These are phyloP conservation scores for Pammene fasciana DNA, from an alignment of 2,888 invertebrate genomes.

Conservation along the genomic window DNA sequence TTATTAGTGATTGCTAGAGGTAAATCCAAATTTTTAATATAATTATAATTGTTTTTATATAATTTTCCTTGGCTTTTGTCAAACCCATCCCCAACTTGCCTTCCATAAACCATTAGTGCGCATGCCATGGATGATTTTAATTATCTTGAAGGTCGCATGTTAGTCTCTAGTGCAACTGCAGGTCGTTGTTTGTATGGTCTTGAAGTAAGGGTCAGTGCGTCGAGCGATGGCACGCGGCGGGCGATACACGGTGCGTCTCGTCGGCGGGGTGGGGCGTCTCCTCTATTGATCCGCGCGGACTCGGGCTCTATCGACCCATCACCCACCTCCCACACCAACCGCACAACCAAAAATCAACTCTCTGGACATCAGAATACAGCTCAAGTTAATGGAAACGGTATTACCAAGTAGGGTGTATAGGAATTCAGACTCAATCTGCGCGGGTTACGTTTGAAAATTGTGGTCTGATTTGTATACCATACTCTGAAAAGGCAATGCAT, in stretches of 20 bases:
- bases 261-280: conserved; percentile 55
- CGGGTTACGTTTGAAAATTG: conserved; percentile 67
- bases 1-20: no score
- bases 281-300: conserved; percentile 73
- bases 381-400: conserved; percentile 45
- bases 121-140: no score
- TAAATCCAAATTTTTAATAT: no score
- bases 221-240: conserved; percentile 57
- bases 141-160: no score
- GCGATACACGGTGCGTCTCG: conserved; percentile 55
- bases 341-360: conserved; percentile 64
- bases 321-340: conserved; percentile 56
- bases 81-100: background rate
- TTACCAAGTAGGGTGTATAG: conserved; percentile 52
- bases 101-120: background rate
- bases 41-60: no score
- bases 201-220: conserved; percentile 32
- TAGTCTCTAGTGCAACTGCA: conserved; percentile 22
- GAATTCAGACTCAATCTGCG: conserved; percentile 71
- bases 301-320: conserved; percentile 76
- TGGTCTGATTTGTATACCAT: conserved; percentile 56
- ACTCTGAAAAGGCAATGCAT: conserved; percentile 62
- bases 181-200: conserved; percentile 33
- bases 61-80: background rate
- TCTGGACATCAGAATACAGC: conserved; percentile 57